phyloP scores from a whole-genome alignment of 1,140 invertebrate genomes.

The Geopemphigus sp. region DNA sequence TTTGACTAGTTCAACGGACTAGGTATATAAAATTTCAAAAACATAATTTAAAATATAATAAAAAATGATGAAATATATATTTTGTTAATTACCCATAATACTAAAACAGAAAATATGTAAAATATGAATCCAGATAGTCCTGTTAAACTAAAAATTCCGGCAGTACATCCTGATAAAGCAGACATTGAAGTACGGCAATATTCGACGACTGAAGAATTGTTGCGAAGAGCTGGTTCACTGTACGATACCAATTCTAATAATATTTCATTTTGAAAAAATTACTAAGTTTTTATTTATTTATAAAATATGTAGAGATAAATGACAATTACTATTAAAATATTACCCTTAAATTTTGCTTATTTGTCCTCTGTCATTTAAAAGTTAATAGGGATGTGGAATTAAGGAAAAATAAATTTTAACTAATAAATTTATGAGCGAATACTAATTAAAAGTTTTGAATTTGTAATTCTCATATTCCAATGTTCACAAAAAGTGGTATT shows the following conservation, averaged over 20 bases:
- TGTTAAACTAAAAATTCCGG: slow-evolving; percentile 90
- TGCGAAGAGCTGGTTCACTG: slow-evolving; percentile 82
- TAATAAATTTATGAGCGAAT: too few relatives aligned
- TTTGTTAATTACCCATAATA: slow-evolving; percentile 69
- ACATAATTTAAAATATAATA: background rate
- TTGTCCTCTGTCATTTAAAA: slow-evolving; percentile 27
- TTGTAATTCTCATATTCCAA: too few relatives aligned
- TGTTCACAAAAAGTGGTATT: too few relatives aligned
- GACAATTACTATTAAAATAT: background rate
- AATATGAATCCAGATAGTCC: slow-evolving; percentile 89
- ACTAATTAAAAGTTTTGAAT: too few relatives aligned
- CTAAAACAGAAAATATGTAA: slow-evolving; percentile 84
- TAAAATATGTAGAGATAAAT: background rate
- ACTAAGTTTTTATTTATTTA: background rate
- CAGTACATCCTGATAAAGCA: slow-evolving; percentile 85
- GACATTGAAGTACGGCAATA: slow-evolving; percentile 95
- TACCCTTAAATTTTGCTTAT: slow-evolving; percentile 39
- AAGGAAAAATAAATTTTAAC: too few relatives aligned
- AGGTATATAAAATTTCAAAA: too few relatives aligned
- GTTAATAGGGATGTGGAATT: background rate
- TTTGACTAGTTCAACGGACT: too few relatives aligned
- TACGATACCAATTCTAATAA: slow-evolving; percentile 73
- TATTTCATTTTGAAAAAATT: background rate
- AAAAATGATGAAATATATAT: background rate
- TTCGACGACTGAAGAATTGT: slow-evolving; percentile 88